phyloP scores from a whole-genome alignment of 2,888 invertebrate species.

The Pinctada fucata region DNA sequence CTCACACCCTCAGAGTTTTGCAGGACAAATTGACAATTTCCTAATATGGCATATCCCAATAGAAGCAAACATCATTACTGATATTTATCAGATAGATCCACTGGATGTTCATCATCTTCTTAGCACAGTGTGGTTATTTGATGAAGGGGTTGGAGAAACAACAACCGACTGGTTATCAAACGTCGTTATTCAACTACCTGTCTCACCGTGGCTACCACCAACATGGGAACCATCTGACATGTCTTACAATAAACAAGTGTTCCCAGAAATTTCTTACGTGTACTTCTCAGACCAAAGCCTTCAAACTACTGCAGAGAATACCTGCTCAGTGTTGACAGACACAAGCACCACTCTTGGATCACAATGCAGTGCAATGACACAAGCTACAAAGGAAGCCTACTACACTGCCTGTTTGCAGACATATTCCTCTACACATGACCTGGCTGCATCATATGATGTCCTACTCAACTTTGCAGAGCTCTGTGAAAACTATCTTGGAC shows the following conservation, averaged over 20 bases:
- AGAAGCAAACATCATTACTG: slow-evolving; percentile 52
- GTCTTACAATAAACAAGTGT: slow-evolving; percentile 33
- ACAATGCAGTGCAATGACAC: slow-evolving; percentile 16
- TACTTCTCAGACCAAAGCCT: slow-evolving; percentile 42
- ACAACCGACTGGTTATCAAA: slow-evolving; percentile 38
- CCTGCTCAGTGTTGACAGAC: slow-evolving; percentile 37
- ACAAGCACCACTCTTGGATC: slow-evolving; percentile 13
- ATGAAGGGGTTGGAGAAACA: slow-evolving; percentile 57
- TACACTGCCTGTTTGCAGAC: slow-evolving; percentile 41
- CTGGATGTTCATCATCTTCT: slow-evolving; percentile 44
- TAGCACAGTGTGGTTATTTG: slow-evolving; percentile 50
- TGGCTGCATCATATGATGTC: slow-evolving; percentile 42
- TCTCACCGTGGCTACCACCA: slow-evolving; percentile 57
- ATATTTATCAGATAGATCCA: slow-evolving; percentile 57
- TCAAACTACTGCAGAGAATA: slow-evolving; percentile 28
- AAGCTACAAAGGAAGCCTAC: slow-evolving; percentile 32
- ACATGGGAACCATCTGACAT: slow-evolving; percentile 60
- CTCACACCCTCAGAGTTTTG: slow-evolving; percentile 38
- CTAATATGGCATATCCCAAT: slow-evolving; percentile 55
- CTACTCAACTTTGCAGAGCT: slow-evolving; percentile 43
- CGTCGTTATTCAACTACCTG: slow-evolving; percentile 45
- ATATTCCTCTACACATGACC: slow-evolving; percentile 32
- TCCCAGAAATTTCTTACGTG: slow-evolving; percentile 39
- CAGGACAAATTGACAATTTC: slow-evolving; percentile 59
- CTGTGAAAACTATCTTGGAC: slow-evolving; percentile 43